phyloP scores from a whole-genome alignment of 2,113 vertebrate species.

The Otus sunia region DNA sequence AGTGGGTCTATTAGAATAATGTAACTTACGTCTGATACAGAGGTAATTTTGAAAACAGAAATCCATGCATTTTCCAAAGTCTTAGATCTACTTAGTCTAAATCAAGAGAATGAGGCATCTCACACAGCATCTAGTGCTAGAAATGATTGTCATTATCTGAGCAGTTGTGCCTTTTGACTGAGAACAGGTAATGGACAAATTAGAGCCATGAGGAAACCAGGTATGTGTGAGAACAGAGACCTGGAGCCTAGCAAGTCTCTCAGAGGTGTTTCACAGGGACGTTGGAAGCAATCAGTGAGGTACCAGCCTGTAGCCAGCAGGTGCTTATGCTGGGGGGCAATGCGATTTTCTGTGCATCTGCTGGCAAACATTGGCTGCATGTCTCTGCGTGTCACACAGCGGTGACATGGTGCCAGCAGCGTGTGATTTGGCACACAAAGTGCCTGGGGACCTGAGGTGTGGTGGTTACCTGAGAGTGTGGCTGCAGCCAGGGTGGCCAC shows the following conservation, averaged over 20 bases:
- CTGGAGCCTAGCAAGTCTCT: background rate
- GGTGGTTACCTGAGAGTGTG: fast-evolving
- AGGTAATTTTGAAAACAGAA: background rate
- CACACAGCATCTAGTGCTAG: background rate
- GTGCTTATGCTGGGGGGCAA: background rate
- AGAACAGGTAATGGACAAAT: background rate
- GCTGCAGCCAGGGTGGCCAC: background rate
- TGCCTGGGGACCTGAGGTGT: background rate
- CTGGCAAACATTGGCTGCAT: fast-evolving
- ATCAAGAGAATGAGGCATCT: background rate
- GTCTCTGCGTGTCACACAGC: fast-evolving
- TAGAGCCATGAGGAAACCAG: background rate
- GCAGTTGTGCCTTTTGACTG: background rate
- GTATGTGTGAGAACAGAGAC: background rate
- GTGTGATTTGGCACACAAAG: background rate
- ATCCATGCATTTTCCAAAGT: background rate
- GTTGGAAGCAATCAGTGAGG: background rate
- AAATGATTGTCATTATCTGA: background rate
- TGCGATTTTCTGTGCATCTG: background rate
- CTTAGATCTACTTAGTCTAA: background rate
- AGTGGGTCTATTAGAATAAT: background rate
- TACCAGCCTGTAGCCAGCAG: background rate
- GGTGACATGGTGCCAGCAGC: fast-evolving
- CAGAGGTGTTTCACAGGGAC: background rate
- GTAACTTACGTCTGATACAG: background rate